Evolutionary conservation across 92 coral and sea anemone genomes (phyloP).

Genomic region (Anthopleura xanthogrammica): DNA sequence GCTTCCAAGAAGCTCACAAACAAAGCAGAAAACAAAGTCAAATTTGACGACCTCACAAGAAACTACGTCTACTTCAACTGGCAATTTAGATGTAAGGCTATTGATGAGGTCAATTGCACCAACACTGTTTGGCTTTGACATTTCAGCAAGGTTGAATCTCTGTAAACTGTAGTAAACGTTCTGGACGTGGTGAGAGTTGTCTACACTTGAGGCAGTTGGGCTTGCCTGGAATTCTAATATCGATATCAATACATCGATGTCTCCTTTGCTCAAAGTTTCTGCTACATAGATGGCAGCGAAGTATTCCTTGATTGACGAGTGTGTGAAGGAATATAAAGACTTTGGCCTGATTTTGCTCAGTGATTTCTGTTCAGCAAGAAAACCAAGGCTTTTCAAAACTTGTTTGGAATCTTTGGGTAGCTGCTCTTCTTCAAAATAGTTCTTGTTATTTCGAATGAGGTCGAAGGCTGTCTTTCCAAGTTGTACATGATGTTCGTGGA

Average conservation of each 20-base stretch:
- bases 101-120: neutral
- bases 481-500: neutral
- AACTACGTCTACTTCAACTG: neutral
- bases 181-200: neutral
- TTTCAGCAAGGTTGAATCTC: neutral
- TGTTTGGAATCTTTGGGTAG: neutral
- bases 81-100: neutral
- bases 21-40: neutral
- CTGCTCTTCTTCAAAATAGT: constrained; percentile 2
- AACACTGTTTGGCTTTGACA: neutral
- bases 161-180: constrained; percentile 1
- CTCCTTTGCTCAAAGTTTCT: neutral
- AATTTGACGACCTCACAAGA: neutral
- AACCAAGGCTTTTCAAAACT: neutral
- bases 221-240: neutral
- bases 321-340: constrained; percentile 4
- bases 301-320: constrained; percentile 3
- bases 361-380: neutral
- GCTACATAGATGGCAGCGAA: constrained; percentile 3
- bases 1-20: neutral
- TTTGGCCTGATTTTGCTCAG: neutral
- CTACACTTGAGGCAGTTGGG: neutral
- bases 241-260: neutral
- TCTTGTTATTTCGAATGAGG: neutral
- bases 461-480: neutral